Conservation (phyloP, 2,113 vertebrate genomes). For the Catharus minimus region DNA sequence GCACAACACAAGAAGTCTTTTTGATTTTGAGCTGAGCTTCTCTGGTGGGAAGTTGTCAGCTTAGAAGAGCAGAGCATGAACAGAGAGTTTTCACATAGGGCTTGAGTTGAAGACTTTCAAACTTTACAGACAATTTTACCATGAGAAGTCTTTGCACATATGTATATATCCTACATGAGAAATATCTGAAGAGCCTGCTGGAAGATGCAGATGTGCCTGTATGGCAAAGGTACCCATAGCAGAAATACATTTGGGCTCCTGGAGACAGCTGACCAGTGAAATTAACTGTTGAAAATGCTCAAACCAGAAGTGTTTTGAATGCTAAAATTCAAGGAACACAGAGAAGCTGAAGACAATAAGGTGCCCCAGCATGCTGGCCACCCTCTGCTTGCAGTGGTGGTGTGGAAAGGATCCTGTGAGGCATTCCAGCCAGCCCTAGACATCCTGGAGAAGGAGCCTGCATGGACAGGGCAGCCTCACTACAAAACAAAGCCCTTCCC, state of each 20-base stretch:
- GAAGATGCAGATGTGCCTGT: neutral
- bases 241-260: neutral
- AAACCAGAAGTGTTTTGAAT: neutral
- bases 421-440: neutral
- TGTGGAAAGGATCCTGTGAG: neutral
- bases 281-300: neutral
- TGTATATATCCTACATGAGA: neutral
- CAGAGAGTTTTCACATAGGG: rapidly evolving
- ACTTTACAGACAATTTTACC: neutral
- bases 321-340: neutral
- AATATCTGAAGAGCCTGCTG: neutral
- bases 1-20: neutral
- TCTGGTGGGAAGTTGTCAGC: neutral
- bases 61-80: neutral
- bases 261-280: neutral
- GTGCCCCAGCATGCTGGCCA: rapidly evolving
- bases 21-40: neutral
- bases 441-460: neutral
- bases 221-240: rapidly evolving
- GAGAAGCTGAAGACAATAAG: rapidly evolving
- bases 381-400: neutral
- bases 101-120: neutral
- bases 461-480: rapidly evolving
- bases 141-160: neutral
- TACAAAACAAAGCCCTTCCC: neutral